Conservation (phyloP, 1,140 invertebrate species). For the Antheraea mylitta region DNA sequence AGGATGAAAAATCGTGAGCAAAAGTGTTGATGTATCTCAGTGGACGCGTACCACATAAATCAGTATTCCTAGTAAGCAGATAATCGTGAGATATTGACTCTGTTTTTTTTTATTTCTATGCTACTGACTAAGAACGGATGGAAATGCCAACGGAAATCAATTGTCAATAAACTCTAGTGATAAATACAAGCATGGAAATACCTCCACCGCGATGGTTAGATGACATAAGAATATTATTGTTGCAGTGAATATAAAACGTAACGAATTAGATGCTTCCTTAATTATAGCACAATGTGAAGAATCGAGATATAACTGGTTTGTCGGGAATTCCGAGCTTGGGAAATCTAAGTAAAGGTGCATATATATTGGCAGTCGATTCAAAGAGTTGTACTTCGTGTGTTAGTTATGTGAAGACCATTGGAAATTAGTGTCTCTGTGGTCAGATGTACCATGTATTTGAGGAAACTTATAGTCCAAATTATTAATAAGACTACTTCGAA, state of each 20-base stretch:
- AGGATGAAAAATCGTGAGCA: no score
- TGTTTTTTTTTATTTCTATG: no score
- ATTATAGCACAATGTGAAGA: constrained; percentile 11
- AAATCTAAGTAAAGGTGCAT: constrained; percentile 17
- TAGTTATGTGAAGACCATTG: no score
- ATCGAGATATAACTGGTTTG: constrained; percentile 6
- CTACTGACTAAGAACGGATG: not conserved
- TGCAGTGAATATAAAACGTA: not conserved
- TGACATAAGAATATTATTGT: not conserved
- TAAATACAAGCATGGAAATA: not conserved
- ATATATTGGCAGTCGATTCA: not conserved
- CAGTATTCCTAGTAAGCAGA: no score
- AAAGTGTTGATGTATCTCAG: no score
- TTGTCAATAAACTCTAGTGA: not conserved
- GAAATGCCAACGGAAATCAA: not conserved
- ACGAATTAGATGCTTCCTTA: constrained; percentile 6
- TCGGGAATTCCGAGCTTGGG: constrained; percentile 20
- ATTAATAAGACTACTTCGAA: no score
- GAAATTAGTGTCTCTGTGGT: no score
- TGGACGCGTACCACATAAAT: no score
- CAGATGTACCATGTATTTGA: no score
- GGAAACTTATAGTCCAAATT: no score
- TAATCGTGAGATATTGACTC: no score
- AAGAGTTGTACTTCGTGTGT: no score
- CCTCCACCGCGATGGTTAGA: not conserved